phyloP scores from a whole-genome alignment of 2,113 vertebrate species.

The Calyptommatus sinebrachiatus region DNA sequence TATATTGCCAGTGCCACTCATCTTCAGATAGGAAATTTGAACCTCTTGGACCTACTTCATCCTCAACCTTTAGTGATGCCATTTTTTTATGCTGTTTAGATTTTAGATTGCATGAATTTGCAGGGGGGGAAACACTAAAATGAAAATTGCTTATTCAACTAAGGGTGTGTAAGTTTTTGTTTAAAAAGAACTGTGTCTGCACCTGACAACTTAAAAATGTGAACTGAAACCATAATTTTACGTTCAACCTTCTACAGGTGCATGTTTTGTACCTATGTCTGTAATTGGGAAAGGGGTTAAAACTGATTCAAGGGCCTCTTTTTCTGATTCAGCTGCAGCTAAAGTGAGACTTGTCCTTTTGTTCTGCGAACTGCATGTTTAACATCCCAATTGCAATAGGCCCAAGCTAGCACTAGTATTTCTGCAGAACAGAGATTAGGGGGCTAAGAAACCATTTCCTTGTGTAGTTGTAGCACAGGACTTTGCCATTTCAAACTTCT shows the following conservation, averaged over 20 bases:
- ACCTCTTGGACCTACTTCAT: not conserved
- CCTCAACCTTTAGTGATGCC: not conserved
- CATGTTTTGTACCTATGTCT: not conserved
- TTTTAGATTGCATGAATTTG: not conserved
- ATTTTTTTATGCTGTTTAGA: not conserved
- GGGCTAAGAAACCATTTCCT: not conserved
- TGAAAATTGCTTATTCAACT: not conserved
- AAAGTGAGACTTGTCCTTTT: not conserved
- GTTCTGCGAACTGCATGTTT: not conserved
- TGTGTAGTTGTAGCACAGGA: not conserved
- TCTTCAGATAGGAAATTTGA: not conserved
- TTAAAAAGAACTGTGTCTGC: not conserved
- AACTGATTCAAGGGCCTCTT: conserved; percentile 9
- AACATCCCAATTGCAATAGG: not conserved
- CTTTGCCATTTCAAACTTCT: not conserved
- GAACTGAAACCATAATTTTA: not conserved
- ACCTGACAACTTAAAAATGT: not conserved
- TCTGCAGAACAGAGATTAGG: not conserved
- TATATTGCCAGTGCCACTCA: too few species aligned
- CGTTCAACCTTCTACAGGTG: not conserved
- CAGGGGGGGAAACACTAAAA: not conserved
- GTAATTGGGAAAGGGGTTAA: not conserved
- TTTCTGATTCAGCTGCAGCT: not conserved
- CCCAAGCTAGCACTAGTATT: not conserved
- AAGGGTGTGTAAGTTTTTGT: not conserved